Evolutionary conservation across 2,888 invertebrate genomes (phyloP).

Genomic region (Melanargia galathea): DNA sequence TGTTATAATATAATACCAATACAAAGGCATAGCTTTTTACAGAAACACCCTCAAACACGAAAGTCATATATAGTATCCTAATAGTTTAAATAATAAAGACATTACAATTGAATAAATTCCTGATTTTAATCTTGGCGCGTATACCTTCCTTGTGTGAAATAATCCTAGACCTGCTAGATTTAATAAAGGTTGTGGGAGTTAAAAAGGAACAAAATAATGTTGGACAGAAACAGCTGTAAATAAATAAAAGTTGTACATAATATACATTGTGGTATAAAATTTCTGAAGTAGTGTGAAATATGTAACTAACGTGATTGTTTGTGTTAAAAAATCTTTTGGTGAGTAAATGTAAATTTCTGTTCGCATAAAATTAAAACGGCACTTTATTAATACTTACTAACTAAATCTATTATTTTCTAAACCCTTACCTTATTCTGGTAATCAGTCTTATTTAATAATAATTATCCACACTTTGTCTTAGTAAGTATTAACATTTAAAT

Average conservation of each 20-base stretch:
- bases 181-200: constrained; percentile 1
- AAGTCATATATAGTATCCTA: background rate
- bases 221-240: constrained; percentile 12
- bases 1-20: background rate
- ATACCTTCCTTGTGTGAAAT: background rate
- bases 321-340: constrained; percentile 28
- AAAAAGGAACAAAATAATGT: background rate
- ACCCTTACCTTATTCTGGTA: constrained; percentile 1
- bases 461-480: background rate
- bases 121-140: background rate
- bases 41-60: background rate
- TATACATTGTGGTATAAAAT: background rate
- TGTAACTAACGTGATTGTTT: constrained; percentile 38
- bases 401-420: too few species aligned
- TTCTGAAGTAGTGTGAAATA: constrained; percentile 4
- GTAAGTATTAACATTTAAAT: background rate
- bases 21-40: background rate
- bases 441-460: background rate
- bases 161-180: background rate
- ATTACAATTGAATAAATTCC: background rate
- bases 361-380: constrained; percentile 12
- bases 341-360: constrained; percentile 33
- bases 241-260: constrained; percentile 11
- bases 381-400: background rate
- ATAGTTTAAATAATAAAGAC: background rate